Percentiles rank a stretch among this genome's conserved stretches.
These are phyloP conservation scores for Oegoconia quadripuncta DNA, from an alignment of 2,888 invertebrate species.

Conservation along the genomic window DNA sequence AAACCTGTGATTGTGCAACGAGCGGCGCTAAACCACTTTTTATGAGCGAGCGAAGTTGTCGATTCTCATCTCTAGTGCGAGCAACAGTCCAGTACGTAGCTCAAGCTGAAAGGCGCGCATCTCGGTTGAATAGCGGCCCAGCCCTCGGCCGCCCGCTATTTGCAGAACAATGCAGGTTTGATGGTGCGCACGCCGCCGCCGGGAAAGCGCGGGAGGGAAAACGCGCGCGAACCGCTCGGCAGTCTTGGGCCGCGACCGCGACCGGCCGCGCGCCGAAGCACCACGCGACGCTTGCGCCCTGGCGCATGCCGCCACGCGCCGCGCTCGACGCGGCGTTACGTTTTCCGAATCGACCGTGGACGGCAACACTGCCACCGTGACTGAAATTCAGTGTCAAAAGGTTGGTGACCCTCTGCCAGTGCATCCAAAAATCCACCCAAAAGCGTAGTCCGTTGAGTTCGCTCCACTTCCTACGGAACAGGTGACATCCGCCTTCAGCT, in stretches of 20 bases:
- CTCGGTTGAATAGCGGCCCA: conserved; percentile 61
- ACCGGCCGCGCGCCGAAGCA: conserved; percentile 69
- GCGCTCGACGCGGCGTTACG: conserved; percentile 73
- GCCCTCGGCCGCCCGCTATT: conserved; percentile 64
- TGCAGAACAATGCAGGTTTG: conserved; percentile 76
- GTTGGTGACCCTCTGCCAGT: conserved; percentile 64
- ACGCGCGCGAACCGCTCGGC: conserved; percentile 44
- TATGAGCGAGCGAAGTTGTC: conserved; percentile 37
- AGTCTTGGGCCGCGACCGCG: conserved; percentile 71
- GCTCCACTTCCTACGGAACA: conserved; percentile 30
- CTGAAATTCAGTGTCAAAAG: conserved; percentile 77
- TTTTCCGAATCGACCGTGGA: conserved; percentile 73
- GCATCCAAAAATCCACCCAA: conserved; percentile 53
- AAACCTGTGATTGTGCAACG: conserved; percentile 37
- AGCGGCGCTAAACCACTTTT: conserved; percentile 38
- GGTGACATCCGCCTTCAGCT: conserved; percentile 34
- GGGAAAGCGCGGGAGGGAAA: conserved; percentile 53
- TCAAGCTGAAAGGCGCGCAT: conserved; percentile 41
- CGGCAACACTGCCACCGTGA: conserved; percentile 60
- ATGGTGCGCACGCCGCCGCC: conserved; percentile 58
- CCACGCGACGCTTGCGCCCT: conserved; percentile 64
- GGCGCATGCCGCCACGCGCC: conserved; percentile 67
- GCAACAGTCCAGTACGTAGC: conserved; percentile 47
- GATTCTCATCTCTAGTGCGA: conserved; percentile 34
- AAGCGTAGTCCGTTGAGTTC: conserved; percentile 31